phyloP scores from a whole-genome alignment of 2,888 invertebrate species.

The Carcina quercana region DNA sequence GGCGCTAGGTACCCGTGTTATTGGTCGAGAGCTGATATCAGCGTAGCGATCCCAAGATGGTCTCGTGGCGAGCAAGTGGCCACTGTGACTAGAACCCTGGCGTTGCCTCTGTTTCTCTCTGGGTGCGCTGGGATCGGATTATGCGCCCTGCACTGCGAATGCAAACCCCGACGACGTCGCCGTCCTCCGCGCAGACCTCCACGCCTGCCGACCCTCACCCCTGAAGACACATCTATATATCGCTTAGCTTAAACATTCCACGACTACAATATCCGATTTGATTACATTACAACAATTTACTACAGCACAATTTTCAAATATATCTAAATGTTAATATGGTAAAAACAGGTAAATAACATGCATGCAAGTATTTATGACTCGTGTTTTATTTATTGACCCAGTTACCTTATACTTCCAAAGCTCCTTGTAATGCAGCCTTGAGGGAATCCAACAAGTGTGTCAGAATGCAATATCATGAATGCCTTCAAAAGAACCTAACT shows the following conservation, averaged over 20 bases:
- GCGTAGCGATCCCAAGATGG: slow-evolving; percentile 89
- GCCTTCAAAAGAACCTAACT: too few relatives aligned
- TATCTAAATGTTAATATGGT: too few relatives aligned
- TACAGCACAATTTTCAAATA: too few relatives aligned
- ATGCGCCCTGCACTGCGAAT: slow-evolving; percentile 92
- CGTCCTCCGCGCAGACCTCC: slow-evolving; percentile 79
- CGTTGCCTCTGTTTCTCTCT: slow-evolving; percentile 88
- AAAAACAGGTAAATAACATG: too few relatives aligned
- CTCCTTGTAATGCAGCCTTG: too few relatives aligned
- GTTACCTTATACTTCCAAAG: too few relatives aligned
- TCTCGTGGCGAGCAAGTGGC: slow-evolving; percentile 88
- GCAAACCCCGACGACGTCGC: slow-evolving; percentile 80
- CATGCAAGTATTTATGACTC: too few relatives aligned
- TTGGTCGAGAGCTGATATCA: slow-evolving; percentile 85
- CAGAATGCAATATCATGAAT: too few relatives aligned
- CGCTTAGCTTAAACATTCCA: slow-evolving; percentile 42
- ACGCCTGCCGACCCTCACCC: slow-evolving; percentile 71
- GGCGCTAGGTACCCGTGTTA: slow-evolving; percentile 79
- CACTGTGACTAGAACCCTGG: slow-evolving; percentile 88
- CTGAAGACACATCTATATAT: slow-evolving; percentile 69
- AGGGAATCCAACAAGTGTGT: too few relatives aligned
- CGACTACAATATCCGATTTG: slow-evolving; percentile 24
- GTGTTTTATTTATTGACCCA: too few relatives aligned
- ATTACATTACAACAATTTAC: too few relatives aligned
- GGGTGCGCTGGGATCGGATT: slow-evolving; percentile 88